Conservation (phyloP, 2,888 invertebrate species). For the Cephus rjabovi region DNA sequence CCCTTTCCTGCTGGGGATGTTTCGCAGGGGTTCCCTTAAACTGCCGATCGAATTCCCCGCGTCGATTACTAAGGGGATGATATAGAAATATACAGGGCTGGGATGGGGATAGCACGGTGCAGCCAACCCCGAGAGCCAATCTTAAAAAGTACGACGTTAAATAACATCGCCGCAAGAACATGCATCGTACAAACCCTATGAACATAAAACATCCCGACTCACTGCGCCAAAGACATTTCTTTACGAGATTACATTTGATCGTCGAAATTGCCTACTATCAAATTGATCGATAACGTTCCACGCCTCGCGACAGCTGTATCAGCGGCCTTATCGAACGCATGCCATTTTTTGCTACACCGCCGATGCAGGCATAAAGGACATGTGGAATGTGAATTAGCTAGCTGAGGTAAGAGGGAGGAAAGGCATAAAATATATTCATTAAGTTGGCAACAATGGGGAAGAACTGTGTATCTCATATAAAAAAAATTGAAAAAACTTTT, state of each 20-base stretch:
- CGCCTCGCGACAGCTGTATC: neutral
- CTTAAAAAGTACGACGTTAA: constrained; percentile 23
- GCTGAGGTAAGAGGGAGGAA: neutral
- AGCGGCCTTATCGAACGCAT: neutral
- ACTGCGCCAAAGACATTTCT: constrained; percentile 10
- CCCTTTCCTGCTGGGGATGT: neutral
- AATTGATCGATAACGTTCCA: neutral
- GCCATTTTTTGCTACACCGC: neutral
- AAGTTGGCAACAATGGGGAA: neutral
- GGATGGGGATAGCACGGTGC: neutral
- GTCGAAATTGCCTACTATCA: constrained; percentile 16
- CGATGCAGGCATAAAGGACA: neutral
- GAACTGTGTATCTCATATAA: neutral
- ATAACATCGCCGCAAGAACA: constrained; percentile 3
- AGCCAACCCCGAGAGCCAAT: constrained; percentile 13
- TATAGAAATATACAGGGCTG: constrained; percentile 6
- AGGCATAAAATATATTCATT: neutral
- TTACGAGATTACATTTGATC: constrained; percentile 20
- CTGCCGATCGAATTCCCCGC: constrained; percentile 20
- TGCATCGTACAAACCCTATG: constrained; percentile 1
- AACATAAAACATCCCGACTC: constrained; percentile 5
- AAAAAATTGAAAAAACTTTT: neutral
- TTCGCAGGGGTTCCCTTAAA: constrained; percentile 11
- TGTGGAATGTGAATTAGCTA: neutral
- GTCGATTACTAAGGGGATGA: constrained; percentile 17